Base-by-base conservation (phyloP, 1,140 invertebrate genomes). In the Zaprionus inermis region DNA sequence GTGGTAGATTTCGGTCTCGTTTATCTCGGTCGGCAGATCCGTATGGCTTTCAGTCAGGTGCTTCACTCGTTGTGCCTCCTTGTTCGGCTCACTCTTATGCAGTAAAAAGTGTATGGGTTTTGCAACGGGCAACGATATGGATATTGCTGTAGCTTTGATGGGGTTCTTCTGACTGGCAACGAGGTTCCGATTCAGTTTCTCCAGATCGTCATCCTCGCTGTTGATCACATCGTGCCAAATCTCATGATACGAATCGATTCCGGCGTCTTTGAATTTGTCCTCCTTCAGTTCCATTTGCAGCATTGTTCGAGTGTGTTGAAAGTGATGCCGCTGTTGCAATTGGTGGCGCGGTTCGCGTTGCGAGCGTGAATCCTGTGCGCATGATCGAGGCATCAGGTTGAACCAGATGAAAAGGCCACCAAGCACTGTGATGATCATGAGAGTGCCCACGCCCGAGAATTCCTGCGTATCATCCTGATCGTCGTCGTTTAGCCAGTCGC, bases 391-490 rank as follows among this genome's bases (percentile, higher is more conserved):
- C 11, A 51, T 30, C 20, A 67, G 14, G 22, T 67, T 55, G 1
- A 60, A 28, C 4, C 38, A 60, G 5, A 74, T 36, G 12, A 81
- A 65, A 1, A 81, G 6, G 0, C 49, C 32, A 5, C 46, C 32
- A 16, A 86, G 66, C 10, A 22, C 30, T n/a, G 66, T 34, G 9
- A 64, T 64, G 0, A 61, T 18, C 20, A 81, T n/a, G 0, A 77
- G 55, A 2, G 75, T 84, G 5, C 38, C 11, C 1, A 81, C 20
- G 34, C 82, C 81, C 7, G 82, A 81, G 0, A 71, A 75, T 5
- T 81, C 70, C 24, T 81, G 78, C 1, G 41, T 1, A 0, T 51
- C 16, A 6, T 0, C 16, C 1, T 11, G 18, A 12, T 60, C 32
- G 0, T 60, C 63, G 0, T 73, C 73, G n/a, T 65, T 46, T 0